Percentiles rank a stretch among this genome's conserved stretches.
Evolutionary conservation across 2,888 invertebrate species (phyloP).

Genomic region (Nomada lathburiana): DNA sequence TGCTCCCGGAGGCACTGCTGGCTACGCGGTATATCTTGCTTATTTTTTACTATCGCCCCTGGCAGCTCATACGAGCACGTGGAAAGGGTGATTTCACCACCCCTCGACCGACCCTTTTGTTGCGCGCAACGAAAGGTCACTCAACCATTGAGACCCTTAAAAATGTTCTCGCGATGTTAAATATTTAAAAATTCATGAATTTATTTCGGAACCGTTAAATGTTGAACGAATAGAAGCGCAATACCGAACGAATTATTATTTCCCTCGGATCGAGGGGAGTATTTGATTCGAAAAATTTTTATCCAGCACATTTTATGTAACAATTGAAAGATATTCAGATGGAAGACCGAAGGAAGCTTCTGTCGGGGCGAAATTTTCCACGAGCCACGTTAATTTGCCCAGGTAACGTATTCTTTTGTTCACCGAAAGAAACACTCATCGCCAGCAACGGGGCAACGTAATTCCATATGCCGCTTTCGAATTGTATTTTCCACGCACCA

Average conservation of each 20-base stretch:
- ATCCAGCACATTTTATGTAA: too few species aligned
- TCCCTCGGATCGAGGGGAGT: too few species aligned
- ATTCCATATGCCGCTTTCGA: slow-evolving; percentile 79
- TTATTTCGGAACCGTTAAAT: too few species aligned
- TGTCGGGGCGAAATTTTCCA: too few species aligned
- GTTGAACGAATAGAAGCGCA: too few species aligned
- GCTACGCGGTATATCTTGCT: slow-evolving; percentile 78
- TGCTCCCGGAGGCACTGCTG: slow-evolving; percentile 76
- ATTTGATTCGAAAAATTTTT: too few species aligned
- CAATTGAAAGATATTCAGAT: too few species aligned
- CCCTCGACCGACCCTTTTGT: slow-evolving; percentile 33
- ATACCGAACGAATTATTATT: too few species aligned
- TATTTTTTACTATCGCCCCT: slow-evolving; percentile 80
- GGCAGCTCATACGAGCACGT: slow-evolving; percentile 64
- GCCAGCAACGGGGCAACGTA: slow-evolving; percentile 25
- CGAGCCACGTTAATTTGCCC: slow-evolving; percentile 1
- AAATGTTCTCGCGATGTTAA: not conserved
- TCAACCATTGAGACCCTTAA: not conserved
- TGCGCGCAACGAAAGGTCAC: not conserved
- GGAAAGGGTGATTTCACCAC: slow-evolving; percentile 57
- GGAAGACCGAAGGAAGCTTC: too few species aligned
- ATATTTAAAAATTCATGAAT: too few species aligned
- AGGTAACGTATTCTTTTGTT: not conserved
- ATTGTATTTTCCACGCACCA: slow-evolving; percentile 76
- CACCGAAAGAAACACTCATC: slow-evolving; percentile 10